Percentiles rank a stretch among this genome's conserved stretches.
These are phyloP conservation scores for Drosophila nasuta DNA, from an alignment of 1,140 invertebrate genomes.

Conservation along the genomic window DNA sequence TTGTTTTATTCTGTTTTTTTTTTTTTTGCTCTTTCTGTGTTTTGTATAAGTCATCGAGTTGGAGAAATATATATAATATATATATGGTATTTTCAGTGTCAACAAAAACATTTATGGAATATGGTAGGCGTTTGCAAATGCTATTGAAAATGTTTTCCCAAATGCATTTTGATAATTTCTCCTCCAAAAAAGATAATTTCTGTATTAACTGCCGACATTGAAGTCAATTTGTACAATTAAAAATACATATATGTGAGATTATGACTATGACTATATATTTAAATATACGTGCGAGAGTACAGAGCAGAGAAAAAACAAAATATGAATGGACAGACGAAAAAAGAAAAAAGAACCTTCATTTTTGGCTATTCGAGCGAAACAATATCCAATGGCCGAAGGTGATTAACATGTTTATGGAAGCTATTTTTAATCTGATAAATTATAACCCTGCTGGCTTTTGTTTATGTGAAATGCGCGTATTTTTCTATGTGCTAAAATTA, in stretches of 20 bases:
- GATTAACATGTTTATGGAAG: constrained; percentile 41
- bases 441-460: constrained; percentile 26
- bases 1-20: neutral
- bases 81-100: constrained; percentile 64
- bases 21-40: neutral
- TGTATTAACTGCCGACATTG: constrained; percentile 39
- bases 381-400: constrained; percentile 39
- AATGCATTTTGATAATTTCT: constrained; percentile 17
- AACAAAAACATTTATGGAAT: constrained; percentile 66
- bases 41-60: constrained; percentile 40
- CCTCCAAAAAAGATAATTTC: constrained; percentile 24
- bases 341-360: constrained; percentile 12
- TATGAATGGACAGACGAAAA: constrained; percentile 3
- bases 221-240: constrained; percentile 32
- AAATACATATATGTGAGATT: constrained; percentile 8
- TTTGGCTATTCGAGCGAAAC: constrained; percentile 17
- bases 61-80: constrained; percentile 22
- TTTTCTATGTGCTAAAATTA: constrained; percentile 35
- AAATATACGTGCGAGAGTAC: constrained; percentile 1
- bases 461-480: constrained; percentile 37
- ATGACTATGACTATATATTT: constrained; percentile 2
- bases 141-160: constrained; percentile 8
- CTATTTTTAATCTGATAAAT: constrained; percentile 50
- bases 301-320: neutral
- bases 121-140: constrained; percentile 44